Evolutionary conservation across 2,888 invertebrate genomes (phyloP).

Genomic region (Chironomus riparius): DNA sequence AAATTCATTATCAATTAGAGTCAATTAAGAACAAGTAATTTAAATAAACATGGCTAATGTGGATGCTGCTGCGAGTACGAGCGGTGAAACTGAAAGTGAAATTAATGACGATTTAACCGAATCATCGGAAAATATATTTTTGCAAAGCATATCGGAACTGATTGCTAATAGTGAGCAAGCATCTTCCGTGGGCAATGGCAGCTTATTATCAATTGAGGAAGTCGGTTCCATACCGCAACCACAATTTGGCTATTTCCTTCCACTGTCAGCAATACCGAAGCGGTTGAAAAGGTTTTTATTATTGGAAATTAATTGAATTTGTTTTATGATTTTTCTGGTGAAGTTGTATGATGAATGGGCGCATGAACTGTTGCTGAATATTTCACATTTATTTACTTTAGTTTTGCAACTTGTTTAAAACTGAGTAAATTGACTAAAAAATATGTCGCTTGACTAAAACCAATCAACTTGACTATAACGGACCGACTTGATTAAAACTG

Average conservation of each 20-base stretch:
- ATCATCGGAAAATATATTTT: constrained; percentile 15
- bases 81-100: constrained; percentile 19
- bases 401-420: too few relatives aligned
- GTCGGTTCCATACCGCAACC: background rate
- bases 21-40: background rate
- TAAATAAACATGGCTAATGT: background rate
- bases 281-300: background rate
- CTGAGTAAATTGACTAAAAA: too few relatives aligned
- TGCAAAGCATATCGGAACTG: constrained; percentile 11
- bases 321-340: too few relatives aligned
- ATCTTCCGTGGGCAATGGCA: background rate
- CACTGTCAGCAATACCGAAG: background rate
- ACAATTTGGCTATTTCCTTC: constrained; percentile 20
- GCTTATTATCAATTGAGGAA: constrained; percentile 8
- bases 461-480: too few relatives aligned
- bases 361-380: too few relatives aligned
- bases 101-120: constrained; percentile 9
- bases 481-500: too few relatives aligned
- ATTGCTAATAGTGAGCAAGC: constrained; percentile 1
- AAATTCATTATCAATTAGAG: constrained; percentile 3
- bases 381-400: too few relatives aligned
- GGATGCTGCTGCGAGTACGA: background rate
- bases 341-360: too few relatives aligned
- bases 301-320: too few relatives aligned
- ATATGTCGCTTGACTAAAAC: too few relatives aligned